Evolutionary conservation across 2,797 vertebrate genomes (phyloP).

Genomic region (Helarctos malayanus): DNA sequence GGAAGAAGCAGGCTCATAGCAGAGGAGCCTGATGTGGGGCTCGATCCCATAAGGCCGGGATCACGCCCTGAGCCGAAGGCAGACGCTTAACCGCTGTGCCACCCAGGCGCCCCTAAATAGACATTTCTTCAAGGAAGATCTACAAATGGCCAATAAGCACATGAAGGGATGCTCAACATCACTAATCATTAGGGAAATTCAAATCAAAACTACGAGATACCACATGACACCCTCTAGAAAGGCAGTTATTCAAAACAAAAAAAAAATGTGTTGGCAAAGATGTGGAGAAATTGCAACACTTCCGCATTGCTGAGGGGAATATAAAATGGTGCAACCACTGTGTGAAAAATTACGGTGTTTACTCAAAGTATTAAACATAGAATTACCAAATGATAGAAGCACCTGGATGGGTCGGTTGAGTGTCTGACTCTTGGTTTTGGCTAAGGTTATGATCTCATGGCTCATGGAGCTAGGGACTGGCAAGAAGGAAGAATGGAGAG

Average conservation of each 20-base stretch:
- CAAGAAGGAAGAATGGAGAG: background rate
- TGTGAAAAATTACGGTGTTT: background rate
- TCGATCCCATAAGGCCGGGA: too few species aligned
- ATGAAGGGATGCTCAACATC: background rate
- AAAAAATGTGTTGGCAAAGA: background rate
- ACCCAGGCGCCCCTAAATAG: too few species aligned
- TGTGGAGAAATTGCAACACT: background rate
- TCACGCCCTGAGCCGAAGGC: too few species aligned
- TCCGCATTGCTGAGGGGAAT: background rate
- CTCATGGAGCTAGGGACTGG: background rate
- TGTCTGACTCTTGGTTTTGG: background rate
- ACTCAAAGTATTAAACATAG: background rate
- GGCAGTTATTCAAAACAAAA: background rate
- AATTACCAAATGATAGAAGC: background rate
- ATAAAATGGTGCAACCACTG: background rate
- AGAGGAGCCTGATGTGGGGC: too few species aligned
- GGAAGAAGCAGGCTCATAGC: too few species aligned
- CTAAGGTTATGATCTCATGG: background rate
- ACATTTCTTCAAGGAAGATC: background rate
- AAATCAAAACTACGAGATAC: background rate
- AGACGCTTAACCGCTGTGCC: too few species aligned
- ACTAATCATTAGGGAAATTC: background rate
- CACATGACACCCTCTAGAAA: background rate
- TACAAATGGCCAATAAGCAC: background rate
- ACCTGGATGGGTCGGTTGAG: background rate